Evolutionary conservation across 2,888 invertebrate species (phyloP), one percentile per base, ranked within the genome.

Genomic region (Hetaerina titia): DNA sequence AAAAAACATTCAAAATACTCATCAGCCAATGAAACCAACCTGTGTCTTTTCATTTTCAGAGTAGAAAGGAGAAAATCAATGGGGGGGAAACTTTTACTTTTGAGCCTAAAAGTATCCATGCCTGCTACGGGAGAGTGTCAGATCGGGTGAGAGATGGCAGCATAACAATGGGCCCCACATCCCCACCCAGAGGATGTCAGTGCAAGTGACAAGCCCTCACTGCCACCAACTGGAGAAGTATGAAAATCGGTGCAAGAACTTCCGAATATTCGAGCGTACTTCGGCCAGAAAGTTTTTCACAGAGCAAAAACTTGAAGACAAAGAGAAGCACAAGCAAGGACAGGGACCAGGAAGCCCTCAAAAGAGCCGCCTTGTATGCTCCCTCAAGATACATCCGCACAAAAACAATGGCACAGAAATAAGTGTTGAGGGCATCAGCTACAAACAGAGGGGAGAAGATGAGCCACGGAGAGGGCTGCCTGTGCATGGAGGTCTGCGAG

Each of bases 341-440:
- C 95, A 98, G 97, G 96, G 99, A 99, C 98, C 99, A 99, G 95
- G 98, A 98, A 7, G 97, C 96, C 96, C 99, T 97, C 95, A 98
- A 97, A 90, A 98, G 97, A n/a, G 98, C 98, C 95, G 98, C 98
- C 96, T 98, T 98, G 95, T 98, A 98, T 96, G 98, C 98, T 96
- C 97, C 98, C 96, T 98, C 98, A 96, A 98, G 97, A 96, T 98
- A 98, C 98, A 99, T 98, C 96, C 99, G 97, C 96, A 99, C 99
- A 96, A 99, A 99, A 95, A 99, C 98, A 96, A 99, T 99, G 94
- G 99, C 98, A 96, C 99, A 99, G 96, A 99, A 99, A 97, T 99
- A 99, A 60, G 98, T 98, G 97, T 99, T 99, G 96, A 99, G 97
- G 60, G 98, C 99, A 97, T 99, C 99, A 96, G 98, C 98, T 81